Evolutionary conservation across 2,797 vertebrate genomes (phyloP).

Genomic region (Hirundo rustica): DNA sequence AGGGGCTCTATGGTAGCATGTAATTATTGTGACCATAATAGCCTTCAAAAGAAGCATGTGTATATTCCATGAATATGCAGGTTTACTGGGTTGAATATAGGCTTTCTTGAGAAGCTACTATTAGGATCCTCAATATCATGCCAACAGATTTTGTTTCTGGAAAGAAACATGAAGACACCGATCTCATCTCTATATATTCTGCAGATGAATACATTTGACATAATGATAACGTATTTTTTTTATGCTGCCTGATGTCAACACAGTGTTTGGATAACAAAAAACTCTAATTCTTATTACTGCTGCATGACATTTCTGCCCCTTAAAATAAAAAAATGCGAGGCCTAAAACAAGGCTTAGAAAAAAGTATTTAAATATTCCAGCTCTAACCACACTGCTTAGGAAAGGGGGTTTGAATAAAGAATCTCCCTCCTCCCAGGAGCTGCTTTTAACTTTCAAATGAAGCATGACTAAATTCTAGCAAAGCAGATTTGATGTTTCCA

Average conservation of each 20-base stretch:
- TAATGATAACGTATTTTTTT: not conserved
- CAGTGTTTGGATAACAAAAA: not conserved
- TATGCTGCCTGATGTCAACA: not conserved
- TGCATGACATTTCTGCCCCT: not conserved
- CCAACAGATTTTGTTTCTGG: not conserved
- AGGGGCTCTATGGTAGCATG: not conserved
- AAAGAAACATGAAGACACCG: not conserved
- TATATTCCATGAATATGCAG: not conserved
- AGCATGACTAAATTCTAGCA: constrained; percentile 73
- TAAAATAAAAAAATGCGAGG: not conserved
- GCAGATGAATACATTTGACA: not conserved
- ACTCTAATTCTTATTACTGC: not conserved
- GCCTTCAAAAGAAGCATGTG: not conserved
- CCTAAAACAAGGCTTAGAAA: constrained; percentile 21
- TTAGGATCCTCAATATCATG: not conserved
- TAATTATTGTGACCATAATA: not conserved
- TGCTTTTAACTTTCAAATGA: constrained; percentile 72
- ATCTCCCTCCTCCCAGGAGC: constrained; percentile 28
- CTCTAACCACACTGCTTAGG: constrained; percentile 14
- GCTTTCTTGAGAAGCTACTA: not conserved
- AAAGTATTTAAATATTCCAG: constrained; percentile 27
- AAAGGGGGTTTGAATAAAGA: constrained; percentile 40
- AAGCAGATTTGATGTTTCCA: constrained; percentile 79
- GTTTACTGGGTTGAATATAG: not conserved
- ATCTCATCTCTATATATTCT: not conserved